Evolutionary conservation across 2,888 invertebrate species (phyloP).

Genomic region (Mylabris sibirica): DNA sequence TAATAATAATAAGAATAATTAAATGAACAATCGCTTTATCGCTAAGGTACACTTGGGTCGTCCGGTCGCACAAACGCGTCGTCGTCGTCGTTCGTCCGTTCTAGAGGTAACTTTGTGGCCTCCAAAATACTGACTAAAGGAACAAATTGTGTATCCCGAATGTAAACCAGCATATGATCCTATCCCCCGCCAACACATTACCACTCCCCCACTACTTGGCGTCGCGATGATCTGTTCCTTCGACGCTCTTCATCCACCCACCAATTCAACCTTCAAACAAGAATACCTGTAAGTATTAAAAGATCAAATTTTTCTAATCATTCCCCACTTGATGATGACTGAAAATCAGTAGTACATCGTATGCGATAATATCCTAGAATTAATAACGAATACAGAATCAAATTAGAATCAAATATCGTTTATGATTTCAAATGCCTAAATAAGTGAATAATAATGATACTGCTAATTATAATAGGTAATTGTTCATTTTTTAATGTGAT

Average conservation of each 20-base stretch:
- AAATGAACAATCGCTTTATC: conserved; percentile 40
- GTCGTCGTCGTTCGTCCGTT: conserved; percentile 61
- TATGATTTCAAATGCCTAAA: not conserved
- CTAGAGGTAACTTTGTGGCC: conserved; percentile 61
- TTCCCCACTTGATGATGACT: not conserved
- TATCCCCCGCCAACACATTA: conserved; percentile 50
- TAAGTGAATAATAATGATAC: not conserved
- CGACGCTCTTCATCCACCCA: conserved; percentile 25
- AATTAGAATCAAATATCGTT: not conserved
- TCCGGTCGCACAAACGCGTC: conserved; percentile 59
- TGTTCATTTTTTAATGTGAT: not conserved
- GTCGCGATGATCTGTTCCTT: conserved; percentile 43
- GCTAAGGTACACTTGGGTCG: conserved; percentile 51
- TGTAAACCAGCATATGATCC: conserved; percentile 58
- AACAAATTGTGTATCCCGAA: conserved; percentile 56
- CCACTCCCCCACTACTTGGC: conserved; percentile 40
- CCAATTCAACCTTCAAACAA: conserved; percentile 7
- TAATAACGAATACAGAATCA: not conserved
- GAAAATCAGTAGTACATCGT: not conserved
- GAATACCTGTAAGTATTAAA: not conserved
- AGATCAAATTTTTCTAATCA: not conserved
- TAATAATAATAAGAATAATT: not conserved
- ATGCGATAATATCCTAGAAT: not conserved
- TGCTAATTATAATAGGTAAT: not conserved
- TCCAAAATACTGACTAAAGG: conserved; percentile 62